Conservation (phyloP, 2,888 invertebrate species). For the Drosophila monieri region DNA sequence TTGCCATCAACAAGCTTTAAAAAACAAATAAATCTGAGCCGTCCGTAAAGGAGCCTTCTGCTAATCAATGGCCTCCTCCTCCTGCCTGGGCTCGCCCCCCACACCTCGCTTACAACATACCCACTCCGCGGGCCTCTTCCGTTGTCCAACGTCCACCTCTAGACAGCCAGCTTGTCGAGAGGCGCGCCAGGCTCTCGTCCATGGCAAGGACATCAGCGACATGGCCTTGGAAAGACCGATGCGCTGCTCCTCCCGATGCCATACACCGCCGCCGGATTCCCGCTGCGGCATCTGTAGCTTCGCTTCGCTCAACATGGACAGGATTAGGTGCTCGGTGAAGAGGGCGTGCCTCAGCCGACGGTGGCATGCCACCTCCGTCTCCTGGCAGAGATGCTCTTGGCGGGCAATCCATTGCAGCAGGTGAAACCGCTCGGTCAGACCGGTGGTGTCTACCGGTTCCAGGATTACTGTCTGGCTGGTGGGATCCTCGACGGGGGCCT, state of each 20-base stretch:
- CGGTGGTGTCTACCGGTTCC: background rate
- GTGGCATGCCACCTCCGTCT: background rate
- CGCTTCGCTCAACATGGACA: conserved; percentile 61
- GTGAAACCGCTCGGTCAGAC: conserved; percentile 35
- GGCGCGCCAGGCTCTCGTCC: conserved; percentile 18
- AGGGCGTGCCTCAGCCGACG: conserved; percentile 27
- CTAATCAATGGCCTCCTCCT: conserved; percentile 17
- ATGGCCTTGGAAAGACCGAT: conserved; percentile 26
- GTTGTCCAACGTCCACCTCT: no score
- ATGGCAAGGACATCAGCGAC: conserved; percentile 39
- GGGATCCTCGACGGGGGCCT: background rate
- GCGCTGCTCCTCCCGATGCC: conserved; percentile 12
- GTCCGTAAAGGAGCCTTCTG: background rate
- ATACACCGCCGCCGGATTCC: background rate
- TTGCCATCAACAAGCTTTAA: conserved; percentile 4
- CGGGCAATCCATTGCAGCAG: conserved; percentile 44
- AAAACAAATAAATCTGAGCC: background rate
- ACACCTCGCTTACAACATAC: background rate
- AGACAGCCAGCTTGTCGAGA: background rate
- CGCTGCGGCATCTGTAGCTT: conserved; percentile 8
- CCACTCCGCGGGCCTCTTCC: background rate
- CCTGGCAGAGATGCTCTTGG: conserved; percentile 26
- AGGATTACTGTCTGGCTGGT: background rate
- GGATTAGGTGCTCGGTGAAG: conserved; percentile 58
- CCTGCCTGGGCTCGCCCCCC: background rate